These are phyloP conservation scores for Acanthosepion lycidas DNA, from an alignment of 2,888 invertebrate species.

Conservation along the genomic window DNA sequence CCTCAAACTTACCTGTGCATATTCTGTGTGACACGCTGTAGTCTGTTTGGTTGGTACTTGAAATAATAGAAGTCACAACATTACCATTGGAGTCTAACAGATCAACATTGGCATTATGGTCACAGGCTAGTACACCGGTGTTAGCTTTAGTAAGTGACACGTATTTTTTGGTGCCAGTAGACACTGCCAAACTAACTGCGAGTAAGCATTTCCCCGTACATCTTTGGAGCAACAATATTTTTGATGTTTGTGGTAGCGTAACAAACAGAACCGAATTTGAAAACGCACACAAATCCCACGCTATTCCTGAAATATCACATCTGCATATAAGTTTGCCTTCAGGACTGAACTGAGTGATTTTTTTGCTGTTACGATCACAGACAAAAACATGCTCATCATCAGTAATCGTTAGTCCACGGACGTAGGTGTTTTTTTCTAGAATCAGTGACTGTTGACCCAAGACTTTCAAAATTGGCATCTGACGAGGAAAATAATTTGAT, in stretches of 20 bases:
- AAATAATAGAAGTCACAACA: background rate
- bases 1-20: background rate
- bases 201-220: background rate
- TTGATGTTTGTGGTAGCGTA: background rate
- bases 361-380: background rate
- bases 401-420: background rate
- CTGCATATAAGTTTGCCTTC: background rate
- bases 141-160: background rate
- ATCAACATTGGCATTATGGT: background rate
- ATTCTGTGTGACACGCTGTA: background rate
- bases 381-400: background rate
- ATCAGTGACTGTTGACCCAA: background rate
- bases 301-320: conserved; percentile 5
- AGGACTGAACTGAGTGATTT: background rate
- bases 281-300: background rate
- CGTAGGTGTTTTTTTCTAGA: background rate
- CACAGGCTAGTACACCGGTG: background rate
- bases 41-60: background rate
- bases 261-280: background rate
- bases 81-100: background rate
- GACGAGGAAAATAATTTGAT: background rate
- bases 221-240: background rate
- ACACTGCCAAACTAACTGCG: background rate
- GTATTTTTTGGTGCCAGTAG: background rate
- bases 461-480: background rate